Conservation (phyloP, 2,797 vertebrate species). For the Pempheris klunzingeri region DNA sequence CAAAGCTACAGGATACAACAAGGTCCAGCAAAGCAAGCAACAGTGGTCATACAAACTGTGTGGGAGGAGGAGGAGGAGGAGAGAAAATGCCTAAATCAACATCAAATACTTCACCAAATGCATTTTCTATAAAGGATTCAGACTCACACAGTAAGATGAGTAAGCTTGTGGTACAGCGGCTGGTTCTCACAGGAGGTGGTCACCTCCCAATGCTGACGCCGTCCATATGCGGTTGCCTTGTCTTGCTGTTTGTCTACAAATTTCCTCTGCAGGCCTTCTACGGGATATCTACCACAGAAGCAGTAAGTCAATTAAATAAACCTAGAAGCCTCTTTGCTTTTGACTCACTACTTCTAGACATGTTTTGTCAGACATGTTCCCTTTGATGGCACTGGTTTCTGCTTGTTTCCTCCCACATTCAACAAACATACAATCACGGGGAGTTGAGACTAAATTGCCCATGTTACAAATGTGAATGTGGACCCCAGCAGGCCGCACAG, state of each 20-base stretch:
- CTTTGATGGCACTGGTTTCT: constrained; percentile 53
- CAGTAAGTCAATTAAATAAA: constrained; percentile 53
- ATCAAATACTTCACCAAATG: background rate
- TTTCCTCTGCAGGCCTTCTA: constrained; percentile 22
- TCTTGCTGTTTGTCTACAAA: constrained; percentile 26
- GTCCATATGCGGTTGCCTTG: constrained; percentile 22
- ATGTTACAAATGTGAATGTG: constrained; percentile 35
- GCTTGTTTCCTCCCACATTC: constrained; percentile 54
- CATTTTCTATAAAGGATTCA: background rate
- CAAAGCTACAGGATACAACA: background rate
- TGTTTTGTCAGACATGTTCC: too few relatives aligned
- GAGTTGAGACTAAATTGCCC: constrained; percentile 50
- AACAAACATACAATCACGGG: constrained; percentile 54
- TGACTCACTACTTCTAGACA: constrained; percentile 27
- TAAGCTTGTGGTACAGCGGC: background rate
- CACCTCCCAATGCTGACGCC: background rate
- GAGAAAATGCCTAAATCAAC: constrained; percentile 7
- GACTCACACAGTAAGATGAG: background rate
- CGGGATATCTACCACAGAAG: constrained; percentile 1
- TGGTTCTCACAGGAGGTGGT: background rate
- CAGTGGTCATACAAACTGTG: background rate
- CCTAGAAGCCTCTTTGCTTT: constrained; percentile 50
- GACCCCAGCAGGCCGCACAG: constrained; percentile 58
- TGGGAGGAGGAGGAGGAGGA: too few relatives aligned
- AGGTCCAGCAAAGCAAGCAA: background rate